Evolutionary conservation across 1,140 invertebrate species (phyloP).

Genomic region (Penaeus japonicus): DNA sequence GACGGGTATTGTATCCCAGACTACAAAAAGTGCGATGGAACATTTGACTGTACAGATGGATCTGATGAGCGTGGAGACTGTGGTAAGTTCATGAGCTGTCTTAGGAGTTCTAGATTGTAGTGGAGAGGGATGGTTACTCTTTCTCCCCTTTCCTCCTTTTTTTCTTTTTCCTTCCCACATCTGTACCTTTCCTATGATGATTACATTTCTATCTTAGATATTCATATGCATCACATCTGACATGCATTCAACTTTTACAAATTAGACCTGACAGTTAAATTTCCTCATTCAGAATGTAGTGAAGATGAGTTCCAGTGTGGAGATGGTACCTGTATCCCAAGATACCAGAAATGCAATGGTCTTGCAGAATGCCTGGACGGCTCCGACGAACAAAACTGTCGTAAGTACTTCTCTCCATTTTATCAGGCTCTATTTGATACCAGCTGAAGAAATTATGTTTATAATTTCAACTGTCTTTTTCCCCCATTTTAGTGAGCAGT

Average conservation of each 20-base stretch:
- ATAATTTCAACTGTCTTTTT: too few relatives aligned
- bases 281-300: slow-evolving; percentile 37
- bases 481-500: too few relatives aligned
- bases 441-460: too few relatives aligned
- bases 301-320: slow-evolving; percentile 62
- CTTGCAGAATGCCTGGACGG: slow-evolving; percentile 64
- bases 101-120: too few relatives aligned
- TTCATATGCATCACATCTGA: too few relatives aligned
- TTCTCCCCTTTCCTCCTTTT: not conserved
- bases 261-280: not conserved
- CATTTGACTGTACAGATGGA: slow-evolving; percentile 61
- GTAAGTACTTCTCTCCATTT: slow-evolving; percentile 7
- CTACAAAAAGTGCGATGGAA: slow-evolving; percentile 58
- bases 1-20: slow-evolving; percentile 65
- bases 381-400: slow-evolving; percentile 66
- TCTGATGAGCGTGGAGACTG: slow-evolving; percentile 61
- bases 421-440: too few relatives aligned
- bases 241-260: too few relatives aligned
- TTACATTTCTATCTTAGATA: too few relatives aligned
- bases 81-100: not conserved
- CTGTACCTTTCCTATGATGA: not conserved
- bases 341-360: slow-evolving; percentile 63
- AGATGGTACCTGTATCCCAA: slow-evolving; percentile 64
- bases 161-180: not conserved
- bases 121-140: not conserved